Evolutionary conservation across 1,140 invertebrate genomes (phyloP), one percentile per base, ranked within the genome.

Genomic region (Drosophila sp.): DNA sequence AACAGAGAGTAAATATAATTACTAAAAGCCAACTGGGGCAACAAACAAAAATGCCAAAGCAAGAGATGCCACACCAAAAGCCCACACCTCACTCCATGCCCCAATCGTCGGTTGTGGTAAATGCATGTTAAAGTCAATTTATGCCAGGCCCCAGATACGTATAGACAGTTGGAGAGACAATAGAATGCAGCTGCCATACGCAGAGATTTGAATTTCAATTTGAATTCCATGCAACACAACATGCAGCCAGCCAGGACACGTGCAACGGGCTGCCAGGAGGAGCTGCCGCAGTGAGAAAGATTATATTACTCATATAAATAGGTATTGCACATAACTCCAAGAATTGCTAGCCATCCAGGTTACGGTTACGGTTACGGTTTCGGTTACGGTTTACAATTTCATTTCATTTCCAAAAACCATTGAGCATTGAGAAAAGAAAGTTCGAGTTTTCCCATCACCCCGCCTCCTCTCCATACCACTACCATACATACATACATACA

Each of bases 1-100:
- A 17, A 41, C 72, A 60, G 70, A 76, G 74, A 67, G 80, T 60
- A 87, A 89, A 78, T 80, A 80, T 90, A 75, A 87, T 87, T 87
- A 58, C 56, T 10, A 58, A 58, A 58, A 35, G 23, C 44, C 32
- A 58, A 58, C 56, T 35, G 56, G 23, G 56, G 56, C 56, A 35
- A 25, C 56, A 58, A 50, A 50, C 44, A 50, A 71, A 38, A 38
- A 38, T 38, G 35, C 35, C 30, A 2, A 17, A 76, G 69, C 63
- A 62, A 60, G 64, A 54, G 56, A 76, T 71, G 57, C 79, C 68
- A 63, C 76, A 79, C 86, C 72, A 67, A 78, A 72, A 80, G 78
- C 74, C 68, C 63, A 64, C 38, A 44, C 41, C 30, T 50, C 32
- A 23, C 8, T 10, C 47, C 10, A 2, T 10, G 25, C 44, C 44